A percentile compares a stretch with the other conserved stretches of the same genome.
phyloP scores from a whole-genome alignment of 2,888 invertebrate genomes.

The Eupithecia dodoneata region DNA sequence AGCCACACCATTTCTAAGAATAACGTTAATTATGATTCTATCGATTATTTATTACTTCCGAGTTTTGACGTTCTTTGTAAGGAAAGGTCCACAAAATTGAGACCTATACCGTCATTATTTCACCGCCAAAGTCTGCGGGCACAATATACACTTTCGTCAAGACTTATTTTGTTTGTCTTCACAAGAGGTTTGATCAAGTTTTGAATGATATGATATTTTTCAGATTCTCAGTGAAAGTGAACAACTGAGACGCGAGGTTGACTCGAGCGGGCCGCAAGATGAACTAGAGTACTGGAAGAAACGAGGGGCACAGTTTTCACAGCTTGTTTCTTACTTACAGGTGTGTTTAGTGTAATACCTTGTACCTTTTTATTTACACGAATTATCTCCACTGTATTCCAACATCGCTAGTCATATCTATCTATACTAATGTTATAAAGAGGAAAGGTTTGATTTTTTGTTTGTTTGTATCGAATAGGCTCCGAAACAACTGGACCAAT shows the following conservation, averaged over 20 bases:
- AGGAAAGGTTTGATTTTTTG: too few species aligned
- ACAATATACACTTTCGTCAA: not conserved
- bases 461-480: too few species aligned
- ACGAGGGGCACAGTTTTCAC: conserved; percentile 96
- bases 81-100: too few species aligned
- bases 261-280: conserved; percentile 96
- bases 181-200: not conserved
- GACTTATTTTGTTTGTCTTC: not conserved
- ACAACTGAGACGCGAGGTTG: conserved; percentile 95
- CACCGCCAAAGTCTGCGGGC: not conserved
- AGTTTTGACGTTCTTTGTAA: too few species aligned
- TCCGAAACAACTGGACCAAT: too few species aligned
- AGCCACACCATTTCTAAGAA: too few species aligned
- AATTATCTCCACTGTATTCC: too few species aligned
- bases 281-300: conserved; percentile 99
- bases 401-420: too few species aligned
- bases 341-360: conserved; percentile 53
- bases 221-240: conserved; percentile 94
- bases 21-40: too few species aligned
- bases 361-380: not conserved
- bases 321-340: conserved; percentile 90
- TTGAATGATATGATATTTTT: not conserved
- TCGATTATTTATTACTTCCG: too few species aligned
- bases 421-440: too few species aligned
- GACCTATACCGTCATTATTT: not conserved